A percentile compares a stretch with the other conserved stretches of the same genome.
phyloP scores from a whole-genome alignment of 2,113 vertebrate genomes.

The Pica pica region DNA sequence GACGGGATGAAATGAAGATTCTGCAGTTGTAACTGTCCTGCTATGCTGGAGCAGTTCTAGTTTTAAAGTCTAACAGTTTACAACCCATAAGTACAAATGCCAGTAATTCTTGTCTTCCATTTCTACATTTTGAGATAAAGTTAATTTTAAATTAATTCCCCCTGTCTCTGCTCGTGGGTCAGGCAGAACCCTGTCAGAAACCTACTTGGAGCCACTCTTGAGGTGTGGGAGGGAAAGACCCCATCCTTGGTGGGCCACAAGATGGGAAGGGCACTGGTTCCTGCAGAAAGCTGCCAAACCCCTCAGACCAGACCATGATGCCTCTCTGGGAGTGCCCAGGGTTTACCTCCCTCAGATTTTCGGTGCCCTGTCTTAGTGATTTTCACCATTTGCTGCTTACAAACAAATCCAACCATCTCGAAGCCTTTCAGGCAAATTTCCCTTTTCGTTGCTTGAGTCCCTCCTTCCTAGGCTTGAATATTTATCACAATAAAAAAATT shows the following conservation, averaged over 20 bases:
- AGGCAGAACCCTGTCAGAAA: neutral
- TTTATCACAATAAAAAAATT: neutral
- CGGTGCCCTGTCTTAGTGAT: neutral
- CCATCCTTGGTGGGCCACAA: neutral
- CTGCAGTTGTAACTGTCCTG: neutral
- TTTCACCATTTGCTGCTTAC: neutral
- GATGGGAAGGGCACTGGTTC: neutral
- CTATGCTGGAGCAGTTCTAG: neutral
- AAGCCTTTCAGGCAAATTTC: neutral
- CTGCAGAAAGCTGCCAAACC: neutral
- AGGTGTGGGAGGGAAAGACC: neutral
- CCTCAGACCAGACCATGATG: neutral
- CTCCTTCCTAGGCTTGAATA: neutral
- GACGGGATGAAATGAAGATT: neutral
- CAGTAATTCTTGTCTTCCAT: neutral
- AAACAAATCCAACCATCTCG: neutral
- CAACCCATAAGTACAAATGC: neutral
- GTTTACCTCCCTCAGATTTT: neutral
- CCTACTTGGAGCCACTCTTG: neutral
- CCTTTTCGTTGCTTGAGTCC: neutral
- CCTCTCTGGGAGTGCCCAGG: neutral
- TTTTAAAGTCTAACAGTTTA: neutral
- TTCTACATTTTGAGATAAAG: neutral
- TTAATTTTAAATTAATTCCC: neutral
- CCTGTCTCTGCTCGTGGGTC: neutral